These are phyloP conservation scores for Pammene fasciana DNA, from an alignment of 2,888 invertebrate genomes.

Conservation along the genomic window DNA sequence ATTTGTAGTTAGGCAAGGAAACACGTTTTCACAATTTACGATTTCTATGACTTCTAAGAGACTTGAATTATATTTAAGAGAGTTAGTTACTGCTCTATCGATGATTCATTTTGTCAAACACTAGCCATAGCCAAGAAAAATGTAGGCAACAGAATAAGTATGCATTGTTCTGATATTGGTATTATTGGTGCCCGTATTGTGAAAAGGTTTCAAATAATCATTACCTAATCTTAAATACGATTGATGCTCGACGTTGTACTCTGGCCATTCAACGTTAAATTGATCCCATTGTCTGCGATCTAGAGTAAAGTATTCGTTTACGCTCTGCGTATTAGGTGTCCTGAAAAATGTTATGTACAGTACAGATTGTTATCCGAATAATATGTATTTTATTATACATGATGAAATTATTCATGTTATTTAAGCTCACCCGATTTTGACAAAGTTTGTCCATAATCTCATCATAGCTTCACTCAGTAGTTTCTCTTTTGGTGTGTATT, in stretches of 20 bases:
- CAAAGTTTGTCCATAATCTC: constrained; percentile 95
- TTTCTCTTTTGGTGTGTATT: constrained; percentile 90
- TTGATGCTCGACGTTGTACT: constrained; percentile 89
- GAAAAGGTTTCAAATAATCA: constrained; percentile 43
- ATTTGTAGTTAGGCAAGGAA: no score
- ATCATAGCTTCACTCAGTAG: constrained; percentile 93
- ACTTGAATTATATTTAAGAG: no score
- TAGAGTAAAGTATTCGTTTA: constrained; percentile 85
- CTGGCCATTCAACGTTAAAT: constrained; percentile 92
- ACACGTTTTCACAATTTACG: no score
- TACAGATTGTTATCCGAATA: not conserved
- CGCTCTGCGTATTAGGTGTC: constrained; percentile 89
- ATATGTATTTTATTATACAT: not conserved
- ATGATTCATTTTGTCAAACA: no score
- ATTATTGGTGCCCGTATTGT: no score
- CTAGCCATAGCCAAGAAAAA: no score
- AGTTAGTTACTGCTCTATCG: no score
- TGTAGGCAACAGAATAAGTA: no score
- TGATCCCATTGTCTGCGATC: constrained; percentile 86
- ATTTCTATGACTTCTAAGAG: no score
- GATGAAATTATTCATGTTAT: not conserved
- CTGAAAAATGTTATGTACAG: constrained; percentile 67
- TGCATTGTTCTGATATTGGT: no score
- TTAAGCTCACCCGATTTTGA: constrained; percentile 90
- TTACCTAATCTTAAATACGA: constrained; percentile 91